phyloP scores from a whole-genome alignment of 2,113 vertebrate genomes.

The Halichoerus grypus region DNA sequence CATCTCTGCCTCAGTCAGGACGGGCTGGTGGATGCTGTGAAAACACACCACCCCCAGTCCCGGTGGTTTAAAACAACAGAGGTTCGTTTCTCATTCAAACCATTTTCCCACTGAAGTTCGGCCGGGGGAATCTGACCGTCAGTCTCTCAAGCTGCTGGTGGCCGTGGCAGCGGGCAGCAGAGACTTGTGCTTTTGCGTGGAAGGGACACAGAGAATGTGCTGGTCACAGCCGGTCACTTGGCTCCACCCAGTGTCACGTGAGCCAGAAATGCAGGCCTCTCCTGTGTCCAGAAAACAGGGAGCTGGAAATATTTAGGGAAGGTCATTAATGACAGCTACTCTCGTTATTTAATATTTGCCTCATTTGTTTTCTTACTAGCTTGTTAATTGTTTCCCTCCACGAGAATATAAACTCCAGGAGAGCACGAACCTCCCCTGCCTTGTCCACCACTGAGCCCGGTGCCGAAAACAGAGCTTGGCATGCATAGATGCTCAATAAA shows the following conservation, averaged over 20 bases:
- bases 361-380: background rate
- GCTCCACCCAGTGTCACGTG: background rate
- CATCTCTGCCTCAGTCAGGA: background rate
- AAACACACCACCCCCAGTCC: background rate
- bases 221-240: no score
- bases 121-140: background rate
- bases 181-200: background rate
- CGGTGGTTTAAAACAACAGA: background rate
- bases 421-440: fast-evolving
- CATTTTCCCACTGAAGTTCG: background rate
- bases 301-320: background rate
- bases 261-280: background rate
- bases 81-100: background rate
- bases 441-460: fast-evolving
- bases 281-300: fast-evolving
- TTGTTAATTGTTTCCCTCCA: background rate
- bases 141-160: background rate
- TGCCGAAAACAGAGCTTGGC: background rate
- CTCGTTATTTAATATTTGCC: background rate
- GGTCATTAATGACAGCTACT: fast-evolving
- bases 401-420: no score
- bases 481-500: background rate
- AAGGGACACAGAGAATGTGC: no score
- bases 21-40: background rate
- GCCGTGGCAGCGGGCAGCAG: background rate